Conservation (phyloP, 2,797 vertebrate species). For the Aphelocoma californica region DNA sequence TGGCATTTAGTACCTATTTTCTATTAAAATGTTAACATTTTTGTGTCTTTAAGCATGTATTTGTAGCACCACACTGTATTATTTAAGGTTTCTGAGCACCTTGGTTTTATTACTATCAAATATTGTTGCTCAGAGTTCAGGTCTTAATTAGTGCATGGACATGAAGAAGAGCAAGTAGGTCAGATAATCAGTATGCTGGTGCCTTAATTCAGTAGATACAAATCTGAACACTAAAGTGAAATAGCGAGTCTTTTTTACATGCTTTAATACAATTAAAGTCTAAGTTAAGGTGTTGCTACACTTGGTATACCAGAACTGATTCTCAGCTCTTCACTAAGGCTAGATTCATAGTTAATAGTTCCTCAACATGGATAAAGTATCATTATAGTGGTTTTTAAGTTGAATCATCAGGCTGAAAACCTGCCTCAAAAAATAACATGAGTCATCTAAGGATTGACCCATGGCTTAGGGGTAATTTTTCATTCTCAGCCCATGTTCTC, state of each 20-base stretch:
- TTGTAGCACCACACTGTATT: not conserved
- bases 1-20: not conserved
- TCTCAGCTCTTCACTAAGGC: not conserved
- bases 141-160: constrained; percentile 20
- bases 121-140: not conserved
- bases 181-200: not conserved
- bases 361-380: not conserved
- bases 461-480: not conserved
- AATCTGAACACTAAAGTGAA: not conserved
- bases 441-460: not conserved
- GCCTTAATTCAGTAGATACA: not conserved
- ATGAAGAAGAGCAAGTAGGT: not conserved
- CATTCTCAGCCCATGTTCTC: not conserved
- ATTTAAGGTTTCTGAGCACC: not conserved
- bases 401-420: not conserved
- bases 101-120: not conserved
- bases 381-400: not conserved
- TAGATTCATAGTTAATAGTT: not conserved
- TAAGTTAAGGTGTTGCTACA: not conserved
- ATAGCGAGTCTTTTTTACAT: not conserved
- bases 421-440: not conserved
- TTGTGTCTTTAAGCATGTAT: not conserved
- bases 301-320: not conserved
- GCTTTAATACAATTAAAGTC: not conserved
- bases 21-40: not conserved